Evolutionary conservation across 2,113 vertebrate species (phyloP).

Genomic region (Artemisiospiza belli): DNA sequence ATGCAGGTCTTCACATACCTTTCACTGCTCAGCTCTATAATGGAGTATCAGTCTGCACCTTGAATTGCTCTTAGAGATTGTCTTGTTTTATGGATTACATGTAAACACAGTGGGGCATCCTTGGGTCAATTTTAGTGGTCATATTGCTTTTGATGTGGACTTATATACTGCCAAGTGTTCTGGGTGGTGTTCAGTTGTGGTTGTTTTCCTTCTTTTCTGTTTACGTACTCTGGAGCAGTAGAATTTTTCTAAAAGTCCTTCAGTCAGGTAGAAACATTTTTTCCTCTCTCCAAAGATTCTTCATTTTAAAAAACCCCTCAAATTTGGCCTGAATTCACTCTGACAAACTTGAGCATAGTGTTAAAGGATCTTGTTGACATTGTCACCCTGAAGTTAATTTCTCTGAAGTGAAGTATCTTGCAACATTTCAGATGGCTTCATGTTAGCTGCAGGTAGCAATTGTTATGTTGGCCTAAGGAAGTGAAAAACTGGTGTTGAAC

Average conservation of each 20-base stretch:
- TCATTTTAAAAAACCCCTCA: background rate
- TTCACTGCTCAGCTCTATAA: background rate
- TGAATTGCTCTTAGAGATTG: background rate
- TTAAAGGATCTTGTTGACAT: background rate
- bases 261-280: background rate
- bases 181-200: background rate
- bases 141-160: background rate
- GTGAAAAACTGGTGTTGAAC: background rate
- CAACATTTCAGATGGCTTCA: background rate
- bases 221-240: background rate
- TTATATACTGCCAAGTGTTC: background rate
- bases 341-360: background rate
- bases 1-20: background rate
- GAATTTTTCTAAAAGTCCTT: background rate
- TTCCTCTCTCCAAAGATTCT: background rate
- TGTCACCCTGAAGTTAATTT: background rate
- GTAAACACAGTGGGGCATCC: background rate
- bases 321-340: background rate
- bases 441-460: background rate
- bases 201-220: background rate
- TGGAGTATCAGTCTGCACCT: background rate
- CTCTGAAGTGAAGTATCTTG: background rate
- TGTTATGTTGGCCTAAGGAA: background rate
- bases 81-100: background rate
- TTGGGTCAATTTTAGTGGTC: background rate